Evolutionary conservation across 2,113 vertebrate genomes (phyloP), one percentile per base, ranked within the genome.

Genomic region (Orientallactaga bullata): DNA sequence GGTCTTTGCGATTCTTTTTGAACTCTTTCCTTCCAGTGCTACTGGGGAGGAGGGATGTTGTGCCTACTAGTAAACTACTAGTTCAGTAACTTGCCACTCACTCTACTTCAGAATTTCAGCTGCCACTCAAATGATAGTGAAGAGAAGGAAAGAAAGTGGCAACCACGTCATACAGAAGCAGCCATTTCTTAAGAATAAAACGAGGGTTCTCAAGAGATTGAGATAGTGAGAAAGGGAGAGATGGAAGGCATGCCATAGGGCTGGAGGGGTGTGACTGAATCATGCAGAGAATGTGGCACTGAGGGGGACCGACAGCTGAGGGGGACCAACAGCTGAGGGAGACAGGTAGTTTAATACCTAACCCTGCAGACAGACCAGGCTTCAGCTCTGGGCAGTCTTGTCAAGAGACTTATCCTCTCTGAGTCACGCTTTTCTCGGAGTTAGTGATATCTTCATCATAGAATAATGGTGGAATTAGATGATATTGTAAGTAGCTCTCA

Each of bases 31-130:
- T 23, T 7, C 20, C 23, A 73, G 21, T 13, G 32, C 61, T 35
- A 92, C 93, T 13, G 3, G 23, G 94, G 95, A 96, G 35, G 0
- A 96, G 81, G 96, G 97, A 96, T 96, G 96, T 94, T 95, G 95
- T 95, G 97, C 96, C 97, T 96, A 95, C 97, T 96, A 97, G 97
- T 95, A 95, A 94, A 66, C 58, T 90, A 91, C 94, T 69, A 26
- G 42, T 39, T 95, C 80, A 94, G 90, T 96, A 93, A 94, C 95
- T 97, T 92, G 91, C 97, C 95, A 92, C 95, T 97, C 95, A 97
- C 96, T 97, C 88, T 90, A 95, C 94, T 97, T 95, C 91, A 95
- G 96, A 97, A 93, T 90, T 92, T 95, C 95, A 93, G 94, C 93
- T 95, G 97, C 97, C 92, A 90, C 94, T 94, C 90, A 0, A 42